phyloP scores from a whole-genome alignment of 1,140 invertebrate genomes.

The Euwallacea similis region DNA sequence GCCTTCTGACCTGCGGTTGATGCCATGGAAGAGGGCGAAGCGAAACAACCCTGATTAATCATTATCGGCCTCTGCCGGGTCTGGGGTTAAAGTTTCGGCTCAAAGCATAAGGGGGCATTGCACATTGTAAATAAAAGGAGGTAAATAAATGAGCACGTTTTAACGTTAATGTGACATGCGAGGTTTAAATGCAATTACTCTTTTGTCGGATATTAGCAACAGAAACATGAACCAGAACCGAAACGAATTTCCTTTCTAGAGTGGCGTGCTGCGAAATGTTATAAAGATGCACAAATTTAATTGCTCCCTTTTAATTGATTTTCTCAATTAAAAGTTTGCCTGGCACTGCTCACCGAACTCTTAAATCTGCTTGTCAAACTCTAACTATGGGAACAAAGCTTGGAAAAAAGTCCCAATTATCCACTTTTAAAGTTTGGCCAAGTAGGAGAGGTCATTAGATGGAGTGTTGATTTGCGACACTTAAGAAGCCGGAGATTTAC shows the following conservation, averaged over 20 bases:
- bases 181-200: no score
- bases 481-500: no score
- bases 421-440: no score
- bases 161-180: not conserved
- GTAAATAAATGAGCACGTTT: not conserved
- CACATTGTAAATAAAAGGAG: conserved; percentile 1
- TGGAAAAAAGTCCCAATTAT: no score
- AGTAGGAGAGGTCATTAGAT: no score
- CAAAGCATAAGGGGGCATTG: not conserved
- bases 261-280: no score
- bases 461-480: no score
- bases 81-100: conserved; percentile 8
- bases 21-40: not conserved
- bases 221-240: no score
- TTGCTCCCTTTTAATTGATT: conserved; percentile 2
- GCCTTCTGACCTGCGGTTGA: not conserved
- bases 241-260: no score
- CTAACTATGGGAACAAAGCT: not conserved
- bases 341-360: conserved; percentile 1
- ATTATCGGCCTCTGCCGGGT: conserved; percentile 17
- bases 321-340: conserved; percentile 1
- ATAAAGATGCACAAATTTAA: not conserved
- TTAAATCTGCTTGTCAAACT: conserved; percentile 1
- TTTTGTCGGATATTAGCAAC: no score
- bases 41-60: conserved; percentile 18